These are phyloP conservation scores for Protaetia brevitarsis DNA, from an alignment of 1,140 invertebrate species.

Conservation along the genomic window DNA sequence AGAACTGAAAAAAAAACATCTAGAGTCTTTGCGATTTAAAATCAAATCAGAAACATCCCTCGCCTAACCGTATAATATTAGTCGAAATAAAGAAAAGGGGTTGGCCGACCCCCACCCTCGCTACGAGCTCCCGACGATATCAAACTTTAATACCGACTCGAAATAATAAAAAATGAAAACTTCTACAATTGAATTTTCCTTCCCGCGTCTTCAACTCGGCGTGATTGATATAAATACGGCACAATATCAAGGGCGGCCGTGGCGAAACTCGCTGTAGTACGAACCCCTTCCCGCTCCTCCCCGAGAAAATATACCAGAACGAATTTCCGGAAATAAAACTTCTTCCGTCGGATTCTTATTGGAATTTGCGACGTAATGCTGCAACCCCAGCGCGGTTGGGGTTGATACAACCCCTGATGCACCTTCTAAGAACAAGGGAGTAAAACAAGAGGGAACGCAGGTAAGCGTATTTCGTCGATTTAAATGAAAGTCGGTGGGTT, in stretches of 20 bases:
- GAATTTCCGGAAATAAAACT: slow-evolving; percentile 32
- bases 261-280: not conserved
- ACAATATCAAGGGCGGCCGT: slow-evolving; percentile 5
- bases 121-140: not conserved
- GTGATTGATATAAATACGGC: slow-evolving; percentile 16
- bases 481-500: too few relatives aligned
- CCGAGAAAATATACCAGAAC: not conserved
- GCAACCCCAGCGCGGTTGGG: too few relatives aligned
- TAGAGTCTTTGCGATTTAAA: too few relatives aligned
- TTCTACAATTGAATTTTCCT: slow-evolving; percentile 18
- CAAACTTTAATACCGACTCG: not conserved
- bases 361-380: slow-evolving; percentile 32
- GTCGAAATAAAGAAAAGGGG: not conserved
- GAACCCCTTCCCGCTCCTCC: not conserved
- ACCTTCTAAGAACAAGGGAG: too few relatives aligned
- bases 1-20: too few relatives aligned
- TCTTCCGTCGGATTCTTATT: slow-evolving; percentile 34
- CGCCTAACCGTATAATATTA: too few relatives aligned
- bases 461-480: too few relatives aligned
- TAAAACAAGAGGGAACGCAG: too few relatives aligned
- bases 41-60: too few relatives aligned
- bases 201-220: not conserved
- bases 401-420: too few relatives aligned
- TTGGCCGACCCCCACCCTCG: not conserved
- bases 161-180: slow-evolving; percentile 19